Conservation (phyloP, 2,888 invertebrate species). For the Oligia strigilis region DNA sequence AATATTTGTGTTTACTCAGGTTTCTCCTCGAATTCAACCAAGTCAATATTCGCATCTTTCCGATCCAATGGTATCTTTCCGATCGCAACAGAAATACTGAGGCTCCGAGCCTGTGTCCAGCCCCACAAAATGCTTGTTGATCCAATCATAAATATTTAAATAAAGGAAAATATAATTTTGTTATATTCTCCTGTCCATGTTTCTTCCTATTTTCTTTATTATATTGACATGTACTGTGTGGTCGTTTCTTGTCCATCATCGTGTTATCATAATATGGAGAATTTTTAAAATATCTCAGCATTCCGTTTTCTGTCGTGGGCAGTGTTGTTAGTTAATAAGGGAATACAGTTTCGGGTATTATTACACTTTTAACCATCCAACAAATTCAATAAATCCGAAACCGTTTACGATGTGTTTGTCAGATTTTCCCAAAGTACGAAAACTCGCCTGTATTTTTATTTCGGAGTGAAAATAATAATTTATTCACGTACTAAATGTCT, state of each 20-base stretch:
- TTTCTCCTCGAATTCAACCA: conserved; percentile 21
- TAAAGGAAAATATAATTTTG: conserved; percentile 37
- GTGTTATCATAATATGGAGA: conserved; percentile 23
- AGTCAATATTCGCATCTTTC: conserved; percentile 51
- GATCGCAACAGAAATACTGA: conserved; percentile 1
- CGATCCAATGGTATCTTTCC: conserved; percentile 15
- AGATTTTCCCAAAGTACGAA: conserved; percentile 20
- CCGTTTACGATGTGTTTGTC: conserved; percentile 5
- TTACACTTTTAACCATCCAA: conserved; percentile 11
- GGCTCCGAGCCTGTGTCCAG: conserved; percentile 33
- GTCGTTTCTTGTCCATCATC: conserved; percentile 16
- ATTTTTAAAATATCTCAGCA: background rate
- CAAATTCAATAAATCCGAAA: conserved; percentile 13
- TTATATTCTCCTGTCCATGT: conserved; percentile 32
- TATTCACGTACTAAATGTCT: conserved; percentile 44
- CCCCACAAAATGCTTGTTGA: conserved; percentile 30
- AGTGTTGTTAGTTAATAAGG: background rate
- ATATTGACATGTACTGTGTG: conserved; percentile 9
- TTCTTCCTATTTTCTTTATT: conserved; percentile 30
- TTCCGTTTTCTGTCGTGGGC: background rate
- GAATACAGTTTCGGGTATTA: background rate
- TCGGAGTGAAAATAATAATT: conserved; percentile 25
- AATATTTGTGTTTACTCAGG: conserved; percentile 42
- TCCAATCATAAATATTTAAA: conserved; percentile 55
- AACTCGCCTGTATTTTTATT: conserved; percentile 23